Evolutionary conservation across 2,888 invertebrate species (phyloP).

Genomic region (Saturnia pavonia): DNA sequence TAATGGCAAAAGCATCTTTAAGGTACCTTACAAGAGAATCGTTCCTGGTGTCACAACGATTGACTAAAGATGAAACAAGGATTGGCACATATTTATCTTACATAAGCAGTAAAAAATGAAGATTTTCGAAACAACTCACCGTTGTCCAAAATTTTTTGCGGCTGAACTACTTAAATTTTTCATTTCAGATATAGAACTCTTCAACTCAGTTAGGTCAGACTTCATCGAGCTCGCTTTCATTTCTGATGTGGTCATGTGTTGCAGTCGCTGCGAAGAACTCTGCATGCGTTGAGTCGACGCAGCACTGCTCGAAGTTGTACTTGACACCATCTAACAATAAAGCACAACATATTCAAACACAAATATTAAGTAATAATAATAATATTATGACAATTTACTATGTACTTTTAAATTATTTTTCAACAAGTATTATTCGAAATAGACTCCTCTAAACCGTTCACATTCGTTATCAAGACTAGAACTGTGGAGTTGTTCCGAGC

Average conservation of each 20-base stretch:
- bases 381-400: not conserved
- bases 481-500: slow-evolving; percentile 75
- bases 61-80: slow-evolving; percentile 52
- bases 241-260: slow-evolving; percentile 84
- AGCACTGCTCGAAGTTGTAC: slow-evolving; percentile 82
- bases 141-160: slow-evolving; percentile 72
- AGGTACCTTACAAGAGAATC: slow-evolving; percentile 37
- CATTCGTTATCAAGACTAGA: slow-evolving; percentile 73
- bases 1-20: slow-evolving; percentile 50
- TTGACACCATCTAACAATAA: slow-evolving; percentile 76
- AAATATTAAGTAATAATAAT: not conserved
- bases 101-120: slow-evolving; percentile 28
- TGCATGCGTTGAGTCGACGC: slow-evolving; percentile 82
- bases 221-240: slow-evolving; percentile 92
- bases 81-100: slow-evolving; percentile 44
- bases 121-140: slow-evolving; percentile 48
- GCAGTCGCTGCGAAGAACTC: slow-evolving; percentile 80
- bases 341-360: slow-evolving; percentile 22
- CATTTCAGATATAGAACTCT: slow-evolving; percentile 93
- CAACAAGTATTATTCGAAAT: not conserved
- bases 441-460: slow-evolving; percentile 43
- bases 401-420: slow-evolving; percentile 1
- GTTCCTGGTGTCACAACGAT: slow-evolving; percentile 52
- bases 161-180: slow-evolving; percentile 84
- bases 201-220: slow-evolving; percentile 89